Percentiles rank a stretch among this genome's conserved stretches.
These are phyloP conservation scores for Teleogryllus occipitalis DNA, from an alignment of 1,140 invertebrate genomes.

Conservation along the genomic window DNA sequence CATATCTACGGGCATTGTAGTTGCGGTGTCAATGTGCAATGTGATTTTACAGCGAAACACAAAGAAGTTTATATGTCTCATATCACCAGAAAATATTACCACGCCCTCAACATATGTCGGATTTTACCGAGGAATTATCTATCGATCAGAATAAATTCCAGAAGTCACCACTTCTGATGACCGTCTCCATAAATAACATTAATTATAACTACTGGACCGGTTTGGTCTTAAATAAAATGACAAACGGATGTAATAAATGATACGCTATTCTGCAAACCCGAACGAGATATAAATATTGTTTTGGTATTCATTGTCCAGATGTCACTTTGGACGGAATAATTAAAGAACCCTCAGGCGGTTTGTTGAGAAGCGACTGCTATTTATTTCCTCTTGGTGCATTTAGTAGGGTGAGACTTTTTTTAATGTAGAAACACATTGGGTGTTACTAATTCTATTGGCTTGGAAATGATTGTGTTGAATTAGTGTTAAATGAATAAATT, in stretches of 20 bases:
- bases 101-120: not conserved
- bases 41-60: not conserved
- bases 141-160: not conserved
- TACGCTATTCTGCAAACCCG: not conserved
- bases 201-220: not conserved
- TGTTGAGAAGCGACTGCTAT: too few species aligned
- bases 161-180: not conserved
- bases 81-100: not conserved
- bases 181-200: not conserved
- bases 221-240: not conserved
- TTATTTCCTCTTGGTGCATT: too few species aligned
- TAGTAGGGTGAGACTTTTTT: too few species aligned
- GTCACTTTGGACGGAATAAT: too few species aligned
- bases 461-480: too few species aligned
- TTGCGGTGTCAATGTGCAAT: not conserved
- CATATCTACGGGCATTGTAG: too few species aligned
- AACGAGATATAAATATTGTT: not conserved
- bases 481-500: too few species aligned
- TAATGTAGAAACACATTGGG: too few species aligned
- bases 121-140: not conserved
- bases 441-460: too few species aligned
- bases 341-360: too few species aligned
- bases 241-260: not conserved
- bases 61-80: not conserved
- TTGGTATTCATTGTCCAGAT: not conserved